Conservation (phyloP, 2,888 invertebrate genomes). For the Tetropium fuscum region DNA sequence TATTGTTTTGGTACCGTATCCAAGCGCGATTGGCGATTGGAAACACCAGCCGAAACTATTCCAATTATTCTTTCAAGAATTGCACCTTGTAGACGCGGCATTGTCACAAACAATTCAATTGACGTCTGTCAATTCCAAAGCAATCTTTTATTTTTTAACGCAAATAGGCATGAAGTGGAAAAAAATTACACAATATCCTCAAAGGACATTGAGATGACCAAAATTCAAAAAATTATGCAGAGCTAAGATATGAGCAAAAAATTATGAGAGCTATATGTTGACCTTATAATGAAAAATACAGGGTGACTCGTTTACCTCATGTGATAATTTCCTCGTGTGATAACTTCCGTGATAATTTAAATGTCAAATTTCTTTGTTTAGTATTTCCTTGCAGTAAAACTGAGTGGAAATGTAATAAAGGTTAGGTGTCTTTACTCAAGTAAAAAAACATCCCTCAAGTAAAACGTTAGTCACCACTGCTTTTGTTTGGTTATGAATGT, state of each 20-base stretch:
- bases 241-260: neutral
- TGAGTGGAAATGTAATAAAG: no score
- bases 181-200: neutral
- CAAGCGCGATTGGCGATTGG: neutral
- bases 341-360: no score
- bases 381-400: no score
- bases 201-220: neutral
- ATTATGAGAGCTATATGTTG: neutral
- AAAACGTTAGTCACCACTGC: no score
- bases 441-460: no score
- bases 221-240: neutral
- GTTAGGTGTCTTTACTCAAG: no score
- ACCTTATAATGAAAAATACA: conserved; percentile 2
- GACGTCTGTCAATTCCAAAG: neutral
- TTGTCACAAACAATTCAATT: neutral
- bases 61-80: neutral
- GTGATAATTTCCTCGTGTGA: no score
- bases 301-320: neutral
- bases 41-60: neutral
- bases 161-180: neutral
- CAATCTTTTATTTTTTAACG: neutral
- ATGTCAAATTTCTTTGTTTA: no score
- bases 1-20: neutral
- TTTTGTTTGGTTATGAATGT: no score
- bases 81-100: neutral